Percentiles rank a stretch among this genome's conserved stretches.
Conservation (phyloP, 1,140 invertebrate genomes). For the Brachionus rotundiformis region DNA sequence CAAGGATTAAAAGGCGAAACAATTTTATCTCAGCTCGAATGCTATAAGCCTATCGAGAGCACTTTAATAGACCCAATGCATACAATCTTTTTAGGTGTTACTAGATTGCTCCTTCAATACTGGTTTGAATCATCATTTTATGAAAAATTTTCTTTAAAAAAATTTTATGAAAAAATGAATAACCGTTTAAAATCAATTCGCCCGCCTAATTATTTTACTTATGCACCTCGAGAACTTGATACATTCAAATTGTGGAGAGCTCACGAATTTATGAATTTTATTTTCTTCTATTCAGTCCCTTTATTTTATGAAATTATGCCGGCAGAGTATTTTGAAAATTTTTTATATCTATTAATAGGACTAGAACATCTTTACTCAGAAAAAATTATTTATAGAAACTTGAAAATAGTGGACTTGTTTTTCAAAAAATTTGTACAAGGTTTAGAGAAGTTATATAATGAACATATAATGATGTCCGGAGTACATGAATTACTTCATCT, state of each 20-base stretch:
- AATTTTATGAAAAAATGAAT: neutral
- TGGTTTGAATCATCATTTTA: conserved; percentile 14
- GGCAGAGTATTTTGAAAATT: neutral
- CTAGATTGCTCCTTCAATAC: neutral
- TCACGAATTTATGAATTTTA: conserved; percentile 31
- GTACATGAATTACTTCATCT: conserved; percentile 18
- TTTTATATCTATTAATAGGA: neutral
- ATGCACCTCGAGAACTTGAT: neutral
- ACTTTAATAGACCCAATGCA: conserved; percentile 35
- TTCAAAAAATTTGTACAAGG: neutral
- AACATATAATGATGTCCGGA: neutral
- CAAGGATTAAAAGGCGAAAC: conserved; percentile 6
- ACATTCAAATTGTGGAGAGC: neutral
- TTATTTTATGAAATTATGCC: conserved; percentile 6
- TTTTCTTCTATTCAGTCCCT: conserved; percentile 18
- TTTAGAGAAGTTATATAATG: neutral
- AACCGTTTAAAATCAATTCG: neutral
- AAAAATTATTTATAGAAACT: neutral
- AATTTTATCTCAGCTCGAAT: neutral
- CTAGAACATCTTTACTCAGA: neutral
- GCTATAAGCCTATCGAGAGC: neutral
- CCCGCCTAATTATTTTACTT: neutral
- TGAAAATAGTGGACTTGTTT: neutral
- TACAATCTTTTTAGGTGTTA: conserved; percentile 11
- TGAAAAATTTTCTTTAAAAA: neutral